phyloP scores from a whole-genome alignment of 2,113 vertebrate species.

The Heterocephalus glaber region DNA sequence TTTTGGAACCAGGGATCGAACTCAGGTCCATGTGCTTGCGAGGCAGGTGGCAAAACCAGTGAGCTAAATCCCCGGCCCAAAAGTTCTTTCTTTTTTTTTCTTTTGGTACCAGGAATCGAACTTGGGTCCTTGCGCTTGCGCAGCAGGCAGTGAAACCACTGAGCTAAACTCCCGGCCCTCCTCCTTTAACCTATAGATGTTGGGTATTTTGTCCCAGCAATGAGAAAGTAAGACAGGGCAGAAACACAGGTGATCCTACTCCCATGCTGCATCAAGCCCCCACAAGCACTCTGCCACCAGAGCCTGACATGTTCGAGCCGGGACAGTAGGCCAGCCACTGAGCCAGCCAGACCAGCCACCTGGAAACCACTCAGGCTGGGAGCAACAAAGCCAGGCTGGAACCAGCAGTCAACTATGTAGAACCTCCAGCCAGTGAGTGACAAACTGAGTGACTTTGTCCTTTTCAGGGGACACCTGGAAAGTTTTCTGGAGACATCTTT shows the following conservation, averaged over 20 bases:
- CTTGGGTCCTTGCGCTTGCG: no score
- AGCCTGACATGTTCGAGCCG: not conserved
- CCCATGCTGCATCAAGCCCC: rapidly evolving
- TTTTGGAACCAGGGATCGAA: no score
- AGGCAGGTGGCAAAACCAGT: no score
- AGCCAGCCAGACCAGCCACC: not conserved
- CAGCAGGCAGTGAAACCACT: no score
- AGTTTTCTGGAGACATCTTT: not conserved
- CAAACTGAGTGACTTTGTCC: not conserved
- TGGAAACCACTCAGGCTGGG: not conserved
- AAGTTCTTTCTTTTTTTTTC: no score
- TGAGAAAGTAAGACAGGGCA: not conserved
- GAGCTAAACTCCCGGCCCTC: no score
- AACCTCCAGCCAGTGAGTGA: not conserved
- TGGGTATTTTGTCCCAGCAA: not conserved
- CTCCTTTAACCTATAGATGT: not conserved
- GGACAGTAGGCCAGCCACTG: not conserved
- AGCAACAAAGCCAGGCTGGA: not conserved
- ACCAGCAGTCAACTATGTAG: not conserved
- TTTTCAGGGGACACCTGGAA: not conserved
- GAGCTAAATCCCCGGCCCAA: no score
- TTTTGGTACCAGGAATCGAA: no score
- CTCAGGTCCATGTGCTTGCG: no score
- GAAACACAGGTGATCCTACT: not conserved
- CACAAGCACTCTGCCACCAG: not conserved